Base-by-base conservation (phyloP, 2,113 vertebrate genomes). In the Sphaerodactylus townsendi region DNA sequence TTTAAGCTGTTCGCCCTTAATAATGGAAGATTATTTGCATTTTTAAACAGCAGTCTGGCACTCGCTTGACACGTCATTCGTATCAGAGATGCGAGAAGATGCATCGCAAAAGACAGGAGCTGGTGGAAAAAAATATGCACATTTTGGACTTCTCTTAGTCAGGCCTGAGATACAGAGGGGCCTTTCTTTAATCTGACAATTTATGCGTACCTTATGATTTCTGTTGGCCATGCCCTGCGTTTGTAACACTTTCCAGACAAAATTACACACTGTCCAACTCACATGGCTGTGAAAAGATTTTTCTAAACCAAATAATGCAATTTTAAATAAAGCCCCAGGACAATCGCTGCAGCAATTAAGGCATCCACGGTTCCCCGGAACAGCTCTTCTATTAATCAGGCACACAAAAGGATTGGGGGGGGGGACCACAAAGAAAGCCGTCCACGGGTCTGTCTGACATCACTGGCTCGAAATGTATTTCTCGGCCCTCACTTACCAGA, bases 301-400 rank as follows among this genome's bases (percentile, higher is more conserved):
- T 93, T 73, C 86, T 7, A 89, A 87, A 92, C 87, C 83, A 79
- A 87, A 85, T 48, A 87, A 79, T 33, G 65, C 79, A 88, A 89
- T 50, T 56, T 56, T 53, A 82, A 92, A 79, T 76, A 90, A 56
- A 21, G 85, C 89, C 88, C 87, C 35, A 64, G 30, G 30, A 37
- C 3, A 37, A 23, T 90, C 90, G 92, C 91, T 90, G 88, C 0
- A 85, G 84, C 87, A 88, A 92, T 94, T 92, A 92, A 90, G 69
- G 86, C 93, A 84, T 93, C 90, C 4, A 82, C 83, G 83, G 86
- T 87, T 93, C 89, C 91, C 90, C 85, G 77, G 90, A 80, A 88
- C 9, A 30, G 87, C 84, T 28, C 66, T 88, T n/a, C 80, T 91
- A n/a, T 83, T 53, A 77, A 53, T 90, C 77, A 89, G 82, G 72